phyloP scores from a whole-genome alignment of 92 coral and sea anemone genomes.

The Hydrozoanthus gracilis region DNA sequence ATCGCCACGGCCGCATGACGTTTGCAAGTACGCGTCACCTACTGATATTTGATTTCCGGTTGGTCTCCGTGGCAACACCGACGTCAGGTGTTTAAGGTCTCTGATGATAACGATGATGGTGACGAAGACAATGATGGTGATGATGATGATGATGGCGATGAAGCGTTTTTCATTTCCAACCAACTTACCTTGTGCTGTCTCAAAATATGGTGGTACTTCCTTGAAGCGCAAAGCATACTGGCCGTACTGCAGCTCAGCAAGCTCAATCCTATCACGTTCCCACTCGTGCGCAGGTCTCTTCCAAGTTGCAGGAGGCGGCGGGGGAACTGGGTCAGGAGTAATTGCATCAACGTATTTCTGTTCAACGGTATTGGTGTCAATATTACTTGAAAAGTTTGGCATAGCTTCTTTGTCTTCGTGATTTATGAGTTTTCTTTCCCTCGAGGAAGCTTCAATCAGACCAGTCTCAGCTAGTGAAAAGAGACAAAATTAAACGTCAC shows the following conservation, averaged over 20 bases:
- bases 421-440: not conserved
- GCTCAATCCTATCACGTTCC: slow-evolving; percentile 98
- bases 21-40: no score
- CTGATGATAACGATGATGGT: not conserved
- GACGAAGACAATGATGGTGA: no score
- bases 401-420: slow-evolving; percentile 9
- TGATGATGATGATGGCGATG: no score
- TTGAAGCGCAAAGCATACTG: slow-evolving; percentile 89
- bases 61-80: no score
- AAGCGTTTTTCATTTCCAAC: no score
- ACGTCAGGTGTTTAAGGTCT: no score
- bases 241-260: slow-evolving; percentile 96
- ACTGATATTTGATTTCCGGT: no score
- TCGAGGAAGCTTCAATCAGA: not conserved
- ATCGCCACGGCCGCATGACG: no score
- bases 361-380: not conserved
- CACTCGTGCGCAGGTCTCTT: slow-evolving; percentile 89
- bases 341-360: slow-evolving; percentile 77
- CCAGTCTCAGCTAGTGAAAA: not conserved
- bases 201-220: slow-evolving; percentile 98
- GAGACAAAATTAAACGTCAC: not conserved
- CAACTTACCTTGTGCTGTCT: slow-evolving; percentile 86
- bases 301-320: slow-evolving; percentile 92
- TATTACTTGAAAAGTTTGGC: slow-evolving; percentile 11
- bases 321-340: slow-evolving; percentile 87